Conservation (phyloP, 2,888 invertebrate genomes). For the Fragum fragum region DNA sequence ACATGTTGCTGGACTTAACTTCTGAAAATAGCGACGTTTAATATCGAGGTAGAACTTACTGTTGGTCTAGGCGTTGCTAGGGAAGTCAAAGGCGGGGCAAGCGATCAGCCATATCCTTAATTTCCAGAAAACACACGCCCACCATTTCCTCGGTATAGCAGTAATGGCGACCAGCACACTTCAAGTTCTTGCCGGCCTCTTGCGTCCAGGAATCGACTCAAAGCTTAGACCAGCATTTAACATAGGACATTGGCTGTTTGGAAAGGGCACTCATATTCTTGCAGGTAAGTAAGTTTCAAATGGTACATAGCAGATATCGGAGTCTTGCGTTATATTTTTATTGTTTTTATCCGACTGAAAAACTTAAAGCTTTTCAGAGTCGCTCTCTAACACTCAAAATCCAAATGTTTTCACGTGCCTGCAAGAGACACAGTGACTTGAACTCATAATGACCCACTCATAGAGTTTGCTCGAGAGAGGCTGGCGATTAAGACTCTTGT, state of each 20-base stretch:
- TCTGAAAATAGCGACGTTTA: too few relatives aligned
- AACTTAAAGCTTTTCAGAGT: neutral
- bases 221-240: slow-evolving; percentile 94
- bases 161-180: slow-evolving; percentile 64
- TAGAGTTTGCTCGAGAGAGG: too few relatives aligned
- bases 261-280: slow-evolving; percentile 90
- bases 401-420: too few relatives aligned
- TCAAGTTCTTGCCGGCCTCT: slow-evolving; percentile 87
- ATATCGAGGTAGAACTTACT: too few relatives aligned
- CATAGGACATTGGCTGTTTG: slow-evolving; percentile 96
- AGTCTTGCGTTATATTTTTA: neutral
- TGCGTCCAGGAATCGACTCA: slow-evolving; percentile 95
- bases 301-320: too few relatives aligned
- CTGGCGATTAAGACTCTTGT: too few relatives aligned
- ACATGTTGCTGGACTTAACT: too few relatives aligned
- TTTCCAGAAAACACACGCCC: slow-evolving; percentile 44
- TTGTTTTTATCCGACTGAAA: neutral
- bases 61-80: too few relatives aligned
- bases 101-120: too few relatives aligned
- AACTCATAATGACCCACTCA: too few relatives aligned
- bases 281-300: slow-evolving; percentile 75
- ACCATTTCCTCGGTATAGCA: slow-evolving; percentile 74
- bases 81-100: too few relatives aligned
- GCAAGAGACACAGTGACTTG: neutral
- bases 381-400: too few relatives aligned